These are phyloP conservation scores for Autographa pulchrina DNA, from an alignment of 2,888 invertebrate genomes.

Conservation along the genomic window DNA sequence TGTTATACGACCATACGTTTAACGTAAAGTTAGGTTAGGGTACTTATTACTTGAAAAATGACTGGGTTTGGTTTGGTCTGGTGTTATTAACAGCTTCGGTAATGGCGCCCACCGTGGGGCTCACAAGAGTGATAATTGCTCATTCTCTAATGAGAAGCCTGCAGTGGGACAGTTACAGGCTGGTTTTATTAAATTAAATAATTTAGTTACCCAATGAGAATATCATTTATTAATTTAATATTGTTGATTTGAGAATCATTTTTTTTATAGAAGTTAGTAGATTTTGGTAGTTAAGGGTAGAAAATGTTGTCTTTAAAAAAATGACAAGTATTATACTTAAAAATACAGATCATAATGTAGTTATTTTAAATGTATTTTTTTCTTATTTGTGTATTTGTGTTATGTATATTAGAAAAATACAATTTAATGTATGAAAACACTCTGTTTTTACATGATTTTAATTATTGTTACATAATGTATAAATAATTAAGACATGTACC, in stretches of 20 bases:
- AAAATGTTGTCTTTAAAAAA: slow-evolving; percentile 54
- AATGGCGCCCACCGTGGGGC: too few species aligned
- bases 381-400: not conserved
- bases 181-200: too few species aligned
- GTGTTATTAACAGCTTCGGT: too few species aligned
- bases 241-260: too few species aligned
- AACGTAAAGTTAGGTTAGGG: too few species aligned
- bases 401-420: not conserved
- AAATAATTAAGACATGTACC: not conserved
- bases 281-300: not conserved
- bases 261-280: not conserved
- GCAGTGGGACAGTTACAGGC: not conserved
- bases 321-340: slow-evolving; percentile 30
- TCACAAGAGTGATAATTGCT: too few species aligned
- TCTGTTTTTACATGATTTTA: not conserved
- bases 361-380: not conserved
- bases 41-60: too few species aligned
- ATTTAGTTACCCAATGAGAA: too few species aligned
- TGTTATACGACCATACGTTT: too few species aligned
- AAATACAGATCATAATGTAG: slow-evolving; percentile 16
- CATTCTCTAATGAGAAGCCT: not conserved
- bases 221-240: too few species aligned
- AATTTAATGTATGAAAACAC: not conserved
- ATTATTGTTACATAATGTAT: not conserved
- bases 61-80: too few species aligned